Conservation (phyloP, 2,888 invertebrate species). For the Palloptera scutellata region DNA sequence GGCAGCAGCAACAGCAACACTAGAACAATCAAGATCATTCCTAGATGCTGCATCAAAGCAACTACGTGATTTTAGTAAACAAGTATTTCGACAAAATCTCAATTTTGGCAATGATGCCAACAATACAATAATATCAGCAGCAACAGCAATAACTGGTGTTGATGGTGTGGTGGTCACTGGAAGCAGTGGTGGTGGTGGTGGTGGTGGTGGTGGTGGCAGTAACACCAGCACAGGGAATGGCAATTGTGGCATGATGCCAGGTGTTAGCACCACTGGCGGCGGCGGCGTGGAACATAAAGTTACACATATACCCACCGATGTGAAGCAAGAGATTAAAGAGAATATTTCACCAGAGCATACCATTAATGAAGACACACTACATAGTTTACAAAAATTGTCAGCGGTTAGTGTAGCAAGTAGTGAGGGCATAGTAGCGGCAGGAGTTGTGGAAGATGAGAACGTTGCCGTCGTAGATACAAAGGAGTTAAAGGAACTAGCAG, state of each 20-base stretch:
- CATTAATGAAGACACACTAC: constrained; percentile 58
- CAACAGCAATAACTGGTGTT: constrained; percentile 26
- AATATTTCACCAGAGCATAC: constrained; percentile 73
- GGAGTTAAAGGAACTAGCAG: constrained; percentile 7
- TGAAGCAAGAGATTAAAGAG: constrained; percentile 70
- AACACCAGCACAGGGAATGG: constrained; percentile 16
- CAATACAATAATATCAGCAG: constrained; percentile 30
- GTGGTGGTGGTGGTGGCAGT: constrained; percentile 21
- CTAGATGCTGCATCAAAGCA: constrained; percentile 60
- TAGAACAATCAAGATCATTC: constrained; percentile 51
- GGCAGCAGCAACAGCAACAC: constrained; percentile 42
- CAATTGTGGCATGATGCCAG: constrained; percentile 32
- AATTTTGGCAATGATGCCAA: constrained; percentile 51
- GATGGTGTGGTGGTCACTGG: not conserved
- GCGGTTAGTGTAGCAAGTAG: constrained; percentile 28
- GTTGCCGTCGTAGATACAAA: constrained; percentile 16
- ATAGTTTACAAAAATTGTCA: constrained; percentile 53
- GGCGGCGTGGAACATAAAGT: constrained; percentile 46
- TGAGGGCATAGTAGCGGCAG: too few relatives aligned
- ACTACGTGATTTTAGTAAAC: constrained; percentile 58
- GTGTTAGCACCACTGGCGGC: constrained; percentile 38
- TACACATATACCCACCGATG: constrained; percentile 68
- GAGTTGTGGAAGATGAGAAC: constrained; percentile 15
- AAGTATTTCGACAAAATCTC: constrained; percentile 61
- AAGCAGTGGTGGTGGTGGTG: constrained; percentile 8